Evolutionary conservation across 2,113 vertebrate genomes (phyloP).

Genomic region (Bufo gargarizans): DNA sequence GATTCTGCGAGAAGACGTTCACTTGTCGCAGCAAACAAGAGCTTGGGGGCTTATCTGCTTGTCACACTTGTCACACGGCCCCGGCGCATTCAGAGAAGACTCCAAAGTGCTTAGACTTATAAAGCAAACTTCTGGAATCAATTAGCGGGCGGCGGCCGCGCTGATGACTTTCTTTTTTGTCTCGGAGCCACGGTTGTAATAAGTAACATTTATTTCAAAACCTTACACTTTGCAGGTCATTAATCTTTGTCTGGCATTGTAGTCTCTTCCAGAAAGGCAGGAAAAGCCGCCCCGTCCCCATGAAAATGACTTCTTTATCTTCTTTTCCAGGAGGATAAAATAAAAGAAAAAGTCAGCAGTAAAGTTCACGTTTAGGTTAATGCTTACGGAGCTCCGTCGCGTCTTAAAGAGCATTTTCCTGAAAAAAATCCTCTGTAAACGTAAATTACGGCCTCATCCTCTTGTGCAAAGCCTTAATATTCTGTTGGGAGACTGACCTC

Average conservation of each 20-base stretch:
- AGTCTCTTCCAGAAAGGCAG: conserved; percentile 30
- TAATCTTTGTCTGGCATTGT: conserved; percentile 44
- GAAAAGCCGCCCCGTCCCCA: conserved; percentile 10
- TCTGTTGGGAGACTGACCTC: not conserved
- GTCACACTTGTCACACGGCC: conserved; percentile 31
- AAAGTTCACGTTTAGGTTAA: conserved; percentile 48
- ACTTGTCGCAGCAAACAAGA: conserved; percentile 35
- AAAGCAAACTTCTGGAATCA: conserved; percentile 48
- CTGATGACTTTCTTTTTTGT: conserved; percentile 39
- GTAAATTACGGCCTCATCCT: not conserved
- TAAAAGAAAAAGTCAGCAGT: conserved; percentile 30
- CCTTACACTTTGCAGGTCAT: conserved; percentile 48
- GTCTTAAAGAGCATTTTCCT: not conserved
- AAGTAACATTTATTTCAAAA: conserved; percentile 57
- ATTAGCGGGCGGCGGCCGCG: conserved; percentile 44
- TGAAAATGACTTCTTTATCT: conserved; percentile 49
- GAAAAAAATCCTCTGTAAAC: not conserved
- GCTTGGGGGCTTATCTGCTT: conserved; percentile 20
- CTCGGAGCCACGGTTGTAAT: conserved; percentile 53
- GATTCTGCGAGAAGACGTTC: conserved; percentile 26
- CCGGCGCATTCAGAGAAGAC: conserved; percentile 1
- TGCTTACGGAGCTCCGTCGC: not conserved
- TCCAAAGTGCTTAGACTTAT: conserved; percentile 50
- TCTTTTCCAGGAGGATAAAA: conserved; percentile 35
- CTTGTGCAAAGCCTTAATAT: not conserved